These are phyloP conservation scores for Cylloceria caligata DNA, from an alignment of 2,888 invertebrate genomes.

Conservation along the genomic window DNA sequence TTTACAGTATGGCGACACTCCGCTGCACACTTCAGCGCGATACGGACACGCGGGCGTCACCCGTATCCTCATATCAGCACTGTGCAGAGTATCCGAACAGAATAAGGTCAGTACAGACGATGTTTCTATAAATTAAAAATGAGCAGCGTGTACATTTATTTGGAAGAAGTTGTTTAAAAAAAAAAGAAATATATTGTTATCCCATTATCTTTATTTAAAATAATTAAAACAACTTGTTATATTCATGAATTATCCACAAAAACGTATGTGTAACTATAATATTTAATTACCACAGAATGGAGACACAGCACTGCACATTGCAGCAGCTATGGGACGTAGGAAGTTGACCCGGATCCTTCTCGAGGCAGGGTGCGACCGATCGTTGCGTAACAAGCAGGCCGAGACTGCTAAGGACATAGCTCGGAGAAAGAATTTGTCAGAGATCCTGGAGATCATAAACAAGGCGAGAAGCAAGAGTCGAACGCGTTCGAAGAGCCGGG, in stretches of 20 bases:
- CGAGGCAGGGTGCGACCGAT: conserved; percentile 92
- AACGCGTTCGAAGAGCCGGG: conserved; percentile 77
- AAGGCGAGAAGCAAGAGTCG: conserved; percentile 80
- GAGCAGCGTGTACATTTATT: background rate
- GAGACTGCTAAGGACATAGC: conserved; percentile 97
- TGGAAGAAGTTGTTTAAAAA: too few relatives aligned
- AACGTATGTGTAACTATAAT: background rate
- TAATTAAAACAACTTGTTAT: background rate
- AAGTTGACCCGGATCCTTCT: conserved; percentile 96
- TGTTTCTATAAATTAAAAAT: background rate
- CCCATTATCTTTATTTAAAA: background rate
- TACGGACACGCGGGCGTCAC: conserved; percentile 99
- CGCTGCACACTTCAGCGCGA: conserved; percentile 96
- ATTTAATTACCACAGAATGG: conserved; percentile 88
- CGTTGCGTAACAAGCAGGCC: conserved; percentile 92
- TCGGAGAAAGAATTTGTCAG: conserved; percentile 92
- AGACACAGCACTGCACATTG: conserved; percentile 97
- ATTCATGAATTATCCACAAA: background rate
- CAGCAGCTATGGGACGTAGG: conserved; percentile 96
- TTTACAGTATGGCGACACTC: conserved; percentile 95
- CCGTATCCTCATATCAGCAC: conserved; percentile 95
- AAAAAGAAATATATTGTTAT: too few relatives aligned
- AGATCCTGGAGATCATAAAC: conserved; percentile 91
- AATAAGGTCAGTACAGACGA: conserved; percentile 89
- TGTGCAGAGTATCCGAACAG: conserved; percentile 93